These are phyloP conservation scores for Thymelicus sylvestris DNA, from an alignment of 2,888 invertebrate genomes.

Conservation along the genomic window DNA sequence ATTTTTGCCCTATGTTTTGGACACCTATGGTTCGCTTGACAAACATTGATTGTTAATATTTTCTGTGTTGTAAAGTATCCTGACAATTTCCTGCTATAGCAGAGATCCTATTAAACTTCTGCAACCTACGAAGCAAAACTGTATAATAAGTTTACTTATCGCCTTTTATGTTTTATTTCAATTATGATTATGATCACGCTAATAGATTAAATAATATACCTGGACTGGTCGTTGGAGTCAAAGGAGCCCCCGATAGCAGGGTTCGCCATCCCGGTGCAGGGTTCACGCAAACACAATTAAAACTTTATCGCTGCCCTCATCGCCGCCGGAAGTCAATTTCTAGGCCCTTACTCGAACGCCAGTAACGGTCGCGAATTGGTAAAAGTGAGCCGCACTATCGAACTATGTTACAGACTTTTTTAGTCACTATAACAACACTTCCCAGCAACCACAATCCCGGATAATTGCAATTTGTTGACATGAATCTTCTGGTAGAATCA, in stretches of 20 bases:
- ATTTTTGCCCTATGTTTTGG: too few relatives aligned
- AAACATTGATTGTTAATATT: too few relatives aligned
- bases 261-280: constrained; percentile 72
- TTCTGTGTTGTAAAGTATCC: too few relatives aligned
- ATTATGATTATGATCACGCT: neutral
- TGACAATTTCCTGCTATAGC: too few relatives aligned
- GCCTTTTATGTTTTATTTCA: neutral
- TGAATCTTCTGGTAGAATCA: constrained; percentile 61
- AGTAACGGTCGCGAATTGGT: constrained; percentile 50
- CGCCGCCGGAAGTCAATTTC: constrained; percentile 62
- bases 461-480: constrained; percentile 77
- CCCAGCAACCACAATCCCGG: constrained; percentile 52
- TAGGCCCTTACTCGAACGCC: constrained; percentile 57
- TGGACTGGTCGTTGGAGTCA: constrained; percentile 88
- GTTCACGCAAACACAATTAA: constrained; percentile 50
- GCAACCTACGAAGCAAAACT: neutral
- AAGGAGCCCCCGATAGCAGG: constrained; percentile 87
- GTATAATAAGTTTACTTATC: neutral
- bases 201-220: constrained; percentile 59
- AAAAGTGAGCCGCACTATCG: constrained; percentile 47
- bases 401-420: constrained; percentile 44
- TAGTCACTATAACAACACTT: constrained; percentile 49
- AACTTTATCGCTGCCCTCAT: constrained; percentile 64
- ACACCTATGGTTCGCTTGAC: too few relatives aligned
- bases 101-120: too few relatives aligned